Conservation (phyloP, 2,113 vertebrate genomes). For the Dasyornis broadbenti region DNA sequence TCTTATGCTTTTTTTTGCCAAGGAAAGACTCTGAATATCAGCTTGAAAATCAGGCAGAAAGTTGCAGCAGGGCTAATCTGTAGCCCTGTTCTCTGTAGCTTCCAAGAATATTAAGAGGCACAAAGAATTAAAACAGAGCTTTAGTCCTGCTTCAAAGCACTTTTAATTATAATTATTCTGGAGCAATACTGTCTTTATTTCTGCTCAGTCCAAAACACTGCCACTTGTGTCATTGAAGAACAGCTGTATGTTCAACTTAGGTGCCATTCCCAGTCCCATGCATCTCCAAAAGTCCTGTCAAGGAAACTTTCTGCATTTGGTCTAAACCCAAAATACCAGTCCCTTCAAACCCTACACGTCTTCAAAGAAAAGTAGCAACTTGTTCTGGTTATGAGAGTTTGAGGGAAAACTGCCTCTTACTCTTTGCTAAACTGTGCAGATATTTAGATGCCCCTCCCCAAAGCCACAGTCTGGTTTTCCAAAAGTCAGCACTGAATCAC, state of each 20-base stretch:
- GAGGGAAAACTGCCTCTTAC: background rate
- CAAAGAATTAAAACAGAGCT: background rate
- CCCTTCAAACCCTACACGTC: background rate
- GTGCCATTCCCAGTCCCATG: background rate
- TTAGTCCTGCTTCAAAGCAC: background rate
- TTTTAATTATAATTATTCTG: background rate
- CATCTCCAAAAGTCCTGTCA: background rate
- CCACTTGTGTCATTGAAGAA: background rate
- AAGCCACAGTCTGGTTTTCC: background rate
- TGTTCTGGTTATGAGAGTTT: background rate
- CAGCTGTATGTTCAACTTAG: background rate
- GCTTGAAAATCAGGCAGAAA: background rate
- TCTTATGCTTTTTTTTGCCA: background rate
- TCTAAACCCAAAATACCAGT: background rate
- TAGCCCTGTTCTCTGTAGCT: background rate
- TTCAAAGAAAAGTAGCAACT: background rate
- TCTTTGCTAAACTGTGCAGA: background rate
- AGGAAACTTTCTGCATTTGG: background rate
- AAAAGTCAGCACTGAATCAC: background rate
- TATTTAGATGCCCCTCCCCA: background rate
- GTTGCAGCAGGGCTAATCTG: background rate
- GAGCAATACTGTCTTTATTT: background rate
- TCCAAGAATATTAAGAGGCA: background rate
- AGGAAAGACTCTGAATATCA: background rate
- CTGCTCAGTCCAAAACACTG: background rate